Conservation (phyloP, 2,888 invertebrate genomes). For the Drosophila aldrichi region DNA sequence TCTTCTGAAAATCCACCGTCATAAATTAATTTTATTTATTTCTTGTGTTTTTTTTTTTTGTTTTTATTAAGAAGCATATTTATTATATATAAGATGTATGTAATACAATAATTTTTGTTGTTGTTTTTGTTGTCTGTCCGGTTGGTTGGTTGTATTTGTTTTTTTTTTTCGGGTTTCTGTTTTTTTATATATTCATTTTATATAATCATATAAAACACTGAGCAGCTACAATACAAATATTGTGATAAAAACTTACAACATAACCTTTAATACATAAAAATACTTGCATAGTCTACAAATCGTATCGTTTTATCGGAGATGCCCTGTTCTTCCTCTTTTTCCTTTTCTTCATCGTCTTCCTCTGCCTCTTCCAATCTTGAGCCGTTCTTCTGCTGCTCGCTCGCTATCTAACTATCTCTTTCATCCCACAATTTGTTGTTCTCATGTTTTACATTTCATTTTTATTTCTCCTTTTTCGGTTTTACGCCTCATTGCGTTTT, state of each 20-base stretch:
- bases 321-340: slow-evolving; percentile 19
- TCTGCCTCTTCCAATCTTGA: slow-evolving; percentile 40
- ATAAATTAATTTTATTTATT: slow-evolving; percentile 67
- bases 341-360: slow-evolving; percentile 28
- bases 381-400: slow-evolving; percentile 31
- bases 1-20: slow-evolving; percentile 54
- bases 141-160: slow-evolving; percentile 65
- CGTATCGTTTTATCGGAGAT: slow-evolving; percentile 73
- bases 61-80: slow-evolving; percentile 83
- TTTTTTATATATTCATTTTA: slow-evolving; percentile 69
- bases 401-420: slow-evolving; percentile 24
- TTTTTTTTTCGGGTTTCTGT: slow-evolving; percentile 28
- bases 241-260: slow-evolving; percentile 84
- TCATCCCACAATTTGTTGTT: slow-evolving; percentile 62
- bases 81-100: slow-evolving; percentile 83
- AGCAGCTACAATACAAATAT: slow-evolving; percentile 85
- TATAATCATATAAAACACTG: slow-evolving; percentile 84
- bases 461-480: slow-evolving; percentile 28
- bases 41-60: slow-evolving; percentile 59
- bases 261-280: slow-evolving; percentile 84
- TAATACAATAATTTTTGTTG: slow-evolving; percentile 77
- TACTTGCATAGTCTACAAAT: slow-evolving; percentile 84
- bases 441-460: slow-evolving; percentile 46
- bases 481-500: slow-evolving; percentile 60
- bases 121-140: slow-evolving; percentile 60